Evolutionary conservation across 2,797 vertebrate species (phyloP), one percentile per base, ranked within the genome.

Genomic region (Lacerta bilineata): DNA sequence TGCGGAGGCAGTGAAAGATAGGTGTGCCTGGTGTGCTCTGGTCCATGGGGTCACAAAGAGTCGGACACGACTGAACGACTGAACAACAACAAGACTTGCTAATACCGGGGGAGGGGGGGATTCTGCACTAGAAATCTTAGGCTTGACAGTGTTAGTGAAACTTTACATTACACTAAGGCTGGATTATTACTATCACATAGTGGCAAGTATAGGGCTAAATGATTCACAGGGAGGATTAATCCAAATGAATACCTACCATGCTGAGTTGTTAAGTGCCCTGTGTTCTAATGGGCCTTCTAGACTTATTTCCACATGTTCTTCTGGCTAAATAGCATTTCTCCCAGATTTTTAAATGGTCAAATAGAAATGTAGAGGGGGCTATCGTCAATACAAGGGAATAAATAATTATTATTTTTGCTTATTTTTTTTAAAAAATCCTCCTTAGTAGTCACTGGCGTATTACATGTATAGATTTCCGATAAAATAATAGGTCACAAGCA

Each of bases 401-500:
- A 85, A 85, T 74, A 71, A 74, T 87, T 25, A 74, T 75, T n/a
- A 18, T 36, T 81, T 87, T 36, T 87, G 69, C 69, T 87, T 18
- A 50, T 33, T 33, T 50, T 46, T 66, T 41, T 43, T 41, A 11
- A 13, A 13, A 81, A 59, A 41, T 43, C 27, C 86, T 87, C 29
- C 82, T 82, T 87, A 17, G 79, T 43, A 87, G 71, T 82, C 71
- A 82, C 33, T 80, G 79, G 46, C 69, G 82, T 87, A 87, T 87
- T 64, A 83, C 20, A 76, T 20, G 33, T 75, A 76, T 82, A 87
- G 86, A 87, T 83, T 87, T 76, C 80, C 71, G 68, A 87, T 87
- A 75, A 87, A 66, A 76, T 82, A 50, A 82, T 81, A 87, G 36
- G 69, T 81, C 80, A 87, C 36, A 74, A 17, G 13, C 86, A 76